Evolutionary conservation across 2,113 vertebrate species (phyloP), one percentile per base, ranked within the genome.

Genomic region (Suncus etruscus): DNA sequence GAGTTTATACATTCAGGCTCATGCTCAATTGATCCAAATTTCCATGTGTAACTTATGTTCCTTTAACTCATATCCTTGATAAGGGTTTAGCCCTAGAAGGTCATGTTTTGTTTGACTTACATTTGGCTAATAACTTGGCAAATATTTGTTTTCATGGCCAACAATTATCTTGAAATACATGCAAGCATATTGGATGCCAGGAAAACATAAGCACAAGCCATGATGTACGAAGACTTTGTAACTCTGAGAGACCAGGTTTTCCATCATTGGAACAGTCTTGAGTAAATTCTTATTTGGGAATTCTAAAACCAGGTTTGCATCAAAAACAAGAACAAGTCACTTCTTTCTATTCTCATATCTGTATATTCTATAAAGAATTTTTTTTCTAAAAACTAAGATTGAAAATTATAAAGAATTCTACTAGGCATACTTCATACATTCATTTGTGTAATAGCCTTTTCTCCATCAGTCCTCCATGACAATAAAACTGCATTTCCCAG

Each of bases 81-180:
- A 77, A 63, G 68, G n/a, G 70, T 78, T 91, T 18, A 72, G 89
- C 61, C 70, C 70, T 58, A 61, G 87, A 96, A 96, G 94, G 86
- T 94, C 93, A 90, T 66, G 68, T 87, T 90, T 78, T 91, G 75
- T 89, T 94, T 95, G 88, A 83, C 31, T 94, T 95, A 85, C 75
- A 20, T 90, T 95, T 89, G 78, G 66, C 51, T 80, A 93, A 96
- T 92, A 95, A 94, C 27, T 61, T 47, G 68, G 82, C 94, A 94
- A 93, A 95, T 95, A 94, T 93, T 96, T 96, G 70, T 83, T 95
- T 83, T 93, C 79, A 51, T 89, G 74, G 69, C 88, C 88, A 86
- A 92, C 92, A 92, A 73, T 92, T 27, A 75, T 94, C 85, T 93
- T 83, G 50, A 81, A 90, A 92, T 80, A 29, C 51, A 87, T 76